Evolutionary conservation across 2,113 vertebrate genomes (phyloP).

Genomic region (Nyctibius bracteatus): DNA sequence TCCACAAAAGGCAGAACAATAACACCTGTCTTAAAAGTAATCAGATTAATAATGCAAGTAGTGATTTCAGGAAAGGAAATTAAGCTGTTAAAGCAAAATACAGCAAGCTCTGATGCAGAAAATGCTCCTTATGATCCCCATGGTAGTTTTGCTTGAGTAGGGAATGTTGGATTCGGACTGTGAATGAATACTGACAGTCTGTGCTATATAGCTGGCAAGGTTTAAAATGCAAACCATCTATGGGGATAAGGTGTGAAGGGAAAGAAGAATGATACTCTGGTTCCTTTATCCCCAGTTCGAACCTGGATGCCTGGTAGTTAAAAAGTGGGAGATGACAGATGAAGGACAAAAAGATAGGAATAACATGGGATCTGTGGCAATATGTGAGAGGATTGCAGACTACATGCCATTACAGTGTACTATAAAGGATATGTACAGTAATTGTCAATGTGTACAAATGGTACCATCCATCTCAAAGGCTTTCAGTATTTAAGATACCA

Average conservation of each 20-base stretch:
- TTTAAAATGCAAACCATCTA: neutral
- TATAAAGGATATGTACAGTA: neutral
- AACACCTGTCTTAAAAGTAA: neutral
- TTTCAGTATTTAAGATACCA: neutral
- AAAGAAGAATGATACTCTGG: neutral
- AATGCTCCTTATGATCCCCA: neutral
- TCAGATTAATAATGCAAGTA: slow-evolving; percentile 39
- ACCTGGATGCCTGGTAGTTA: neutral
- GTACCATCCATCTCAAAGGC: neutral
- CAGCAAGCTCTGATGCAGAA: neutral
- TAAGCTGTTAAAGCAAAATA: slow-evolving; percentile 1
- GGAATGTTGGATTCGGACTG: neutral
- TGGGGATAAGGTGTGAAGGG: neutral
- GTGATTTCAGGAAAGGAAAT: slow-evolving; percentile 35
- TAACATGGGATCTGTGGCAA: neutral
- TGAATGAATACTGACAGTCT: neutral
- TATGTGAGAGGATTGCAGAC: neutral
- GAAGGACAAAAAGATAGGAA: neutral
- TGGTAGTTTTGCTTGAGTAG: neutral
- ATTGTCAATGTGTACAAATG: neutral
- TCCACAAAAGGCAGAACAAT: neutral
- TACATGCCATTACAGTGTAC: neutral
- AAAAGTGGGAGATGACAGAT: neutral
- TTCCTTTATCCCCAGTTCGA: neutral
- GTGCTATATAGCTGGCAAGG: neutral